These are phyloP conservation scores for Cassiopea xamachana DNA, from an alignment of 30 jellyfish, hydroid and myxozoan species.

Conservation along the genomic window DNA sequence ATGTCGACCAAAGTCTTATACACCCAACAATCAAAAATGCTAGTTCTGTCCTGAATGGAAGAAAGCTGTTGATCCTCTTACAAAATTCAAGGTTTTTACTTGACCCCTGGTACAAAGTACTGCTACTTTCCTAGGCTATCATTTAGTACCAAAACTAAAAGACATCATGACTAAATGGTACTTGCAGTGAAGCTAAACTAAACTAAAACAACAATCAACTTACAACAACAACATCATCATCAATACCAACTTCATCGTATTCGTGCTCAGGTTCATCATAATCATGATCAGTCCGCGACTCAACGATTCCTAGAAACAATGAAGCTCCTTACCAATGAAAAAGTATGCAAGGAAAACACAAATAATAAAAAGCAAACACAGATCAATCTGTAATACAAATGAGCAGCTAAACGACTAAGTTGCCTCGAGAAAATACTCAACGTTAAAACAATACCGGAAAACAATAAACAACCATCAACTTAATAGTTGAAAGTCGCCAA, in stretches of 20 bases:
- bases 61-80: background rate
- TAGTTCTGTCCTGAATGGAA: background rate
- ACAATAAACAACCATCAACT: too few species aligned
- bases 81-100: background rate
- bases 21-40: background rate
- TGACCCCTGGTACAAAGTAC: slow-evolving; percentile 2
- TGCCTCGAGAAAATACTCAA: too few species aligned
- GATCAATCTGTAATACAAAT: too few species aligned
- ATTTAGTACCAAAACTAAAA: too few species aligned
- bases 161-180: too few species aligned
- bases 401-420: too few species aligned
- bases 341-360: background rate
- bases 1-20: background rate
- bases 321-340: background rate
- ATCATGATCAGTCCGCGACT: slow-evolving; percentile 68
- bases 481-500: too few species aligned
- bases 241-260: slow-evolving; percentile 89
- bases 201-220: background rate
- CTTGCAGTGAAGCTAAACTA: too few species aligned
- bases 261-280: slow-evolving; percentile 88
- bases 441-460: too few species aligned
- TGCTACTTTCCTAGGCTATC: too few species aligned
- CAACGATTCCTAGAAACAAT: slow-evolving; percentile 82
- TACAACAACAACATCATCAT: slow-evolving; percentile 65
- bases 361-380: too few species aligned